Evolutionary conservation across 2,888 invertebrate genomes (phyloP), one percentile per base, ranked within the genome.

Genomic region (Ashinkailepas kermadecensis): DNA sequence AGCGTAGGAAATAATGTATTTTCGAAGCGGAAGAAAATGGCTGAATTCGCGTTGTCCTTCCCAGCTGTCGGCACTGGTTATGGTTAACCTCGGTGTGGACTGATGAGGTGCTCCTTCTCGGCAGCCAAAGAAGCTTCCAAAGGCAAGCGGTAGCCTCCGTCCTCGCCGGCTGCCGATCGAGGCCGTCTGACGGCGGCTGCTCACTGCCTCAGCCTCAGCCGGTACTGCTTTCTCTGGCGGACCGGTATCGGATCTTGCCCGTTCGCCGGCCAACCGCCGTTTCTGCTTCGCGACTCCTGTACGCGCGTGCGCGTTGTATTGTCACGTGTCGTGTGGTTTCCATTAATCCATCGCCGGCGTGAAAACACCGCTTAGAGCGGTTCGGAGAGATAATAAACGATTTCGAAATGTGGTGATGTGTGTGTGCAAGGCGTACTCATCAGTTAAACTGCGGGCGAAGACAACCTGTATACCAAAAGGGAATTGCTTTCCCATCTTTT

Each of bases 61-160:
- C 39, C 39, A 39, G 39, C 39, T 39, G 39, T 39, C 39, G 39
- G 39, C 39, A 1, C 1, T 39, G 39, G 39, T 39, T 39, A 4
- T 39, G 39, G 39, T 39, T 39, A 39, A 39, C 39, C 39, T 39
- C 39, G 39, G 39, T 4, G 39, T 39, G 39, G 39, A 39, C 39
- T 39, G 39, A 39, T 4, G 39, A 39, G 39, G 39, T 39, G 39
- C 39, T 39, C 39, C 39, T 39, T 39, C 39, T 82, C 88, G 88
- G n/a, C 86, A 90, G 91, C 89, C 84, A 91, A 89, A 86, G 92
- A 92, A 86, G 88, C 90, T 80, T 90, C 91, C 84, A 91, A 91
- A 86, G 91, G 91, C 74, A 82, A 82, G 62, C 81, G 82, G 80
- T 83, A 82, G 83, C 82, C 62, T 59, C 64, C 54, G 57, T 13